phyloP scores from a whole-genome alignment of 1,140 invertebrate species.

The Leptestheria dahalacensis region DNA sequence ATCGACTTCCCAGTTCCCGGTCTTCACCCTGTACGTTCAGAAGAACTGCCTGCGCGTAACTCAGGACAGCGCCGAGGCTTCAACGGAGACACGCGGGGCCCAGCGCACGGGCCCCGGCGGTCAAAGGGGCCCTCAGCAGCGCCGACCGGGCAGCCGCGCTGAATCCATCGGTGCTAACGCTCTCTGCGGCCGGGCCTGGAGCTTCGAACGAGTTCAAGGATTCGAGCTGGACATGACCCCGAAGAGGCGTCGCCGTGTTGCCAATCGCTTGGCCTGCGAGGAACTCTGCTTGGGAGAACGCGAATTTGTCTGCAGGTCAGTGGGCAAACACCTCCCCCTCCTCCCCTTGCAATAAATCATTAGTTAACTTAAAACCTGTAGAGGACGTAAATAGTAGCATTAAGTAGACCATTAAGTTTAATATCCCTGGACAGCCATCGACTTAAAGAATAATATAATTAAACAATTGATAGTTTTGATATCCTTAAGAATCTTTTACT shows the following conservation, averaged over 20 bases:
- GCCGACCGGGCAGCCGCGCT: background rate
- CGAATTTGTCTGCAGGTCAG: constrained; percentile 77
- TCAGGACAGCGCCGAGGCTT: background rate
- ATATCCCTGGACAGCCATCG: too few species aligned
- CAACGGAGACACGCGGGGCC: background rate
- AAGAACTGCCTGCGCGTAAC: constrained; percentile 56
- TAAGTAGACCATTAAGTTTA: too few species aligned
- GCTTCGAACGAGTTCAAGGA: constrained; percentile 77
- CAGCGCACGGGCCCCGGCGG: background rate
- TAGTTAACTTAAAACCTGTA: too few species aligned
- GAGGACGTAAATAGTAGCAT: too few species aligned
- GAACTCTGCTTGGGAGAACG: constrained; percentile 73
- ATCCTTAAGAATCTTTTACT: too few species aligned
- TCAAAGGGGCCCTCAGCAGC: background rate
- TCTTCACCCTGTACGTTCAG: constrained; percentile 91
- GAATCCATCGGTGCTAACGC: constrained; percentile 38
- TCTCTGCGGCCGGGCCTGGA: constrained; percentile 75
- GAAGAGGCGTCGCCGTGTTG: constrained; percentile 46
- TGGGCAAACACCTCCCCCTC: background rate
- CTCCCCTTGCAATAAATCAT: background rate
- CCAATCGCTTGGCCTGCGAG: constrained; percentile 67
- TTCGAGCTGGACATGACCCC: constrained; percentile 54
- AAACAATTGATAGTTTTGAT: too few species aligned
- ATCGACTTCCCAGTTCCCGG: constrained; percentile 80
- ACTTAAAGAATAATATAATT: too few species aligned